phyloP scores from a whole-genome alignment of 2,113 vertebrate species.

The Leuciscus idus region DNA sequence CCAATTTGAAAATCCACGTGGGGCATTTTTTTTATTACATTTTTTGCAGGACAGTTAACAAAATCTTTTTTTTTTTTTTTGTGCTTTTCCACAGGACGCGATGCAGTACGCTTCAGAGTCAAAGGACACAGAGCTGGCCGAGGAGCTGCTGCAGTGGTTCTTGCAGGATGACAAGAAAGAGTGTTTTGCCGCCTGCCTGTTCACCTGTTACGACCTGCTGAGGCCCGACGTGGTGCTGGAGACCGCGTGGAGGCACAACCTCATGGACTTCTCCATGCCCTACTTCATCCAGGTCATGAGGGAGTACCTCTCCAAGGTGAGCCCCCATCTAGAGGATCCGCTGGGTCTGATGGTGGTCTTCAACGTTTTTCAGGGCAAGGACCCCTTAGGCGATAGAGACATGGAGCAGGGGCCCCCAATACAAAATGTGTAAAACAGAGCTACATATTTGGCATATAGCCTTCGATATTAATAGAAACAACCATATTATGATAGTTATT shows the following conservation, averaged over 20 bases:
- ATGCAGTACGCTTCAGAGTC: slow-evolving; percentile 99
- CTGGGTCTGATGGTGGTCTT: neutral
- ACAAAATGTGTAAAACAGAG: too few species aligned
- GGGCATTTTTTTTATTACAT: neutral
- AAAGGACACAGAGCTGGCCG: slow-evolving; percentile 95
- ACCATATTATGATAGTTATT: too few species aligned
- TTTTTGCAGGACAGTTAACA: neutral
- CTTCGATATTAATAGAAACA: too few species aligned
- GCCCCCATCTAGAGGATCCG: slow-evolving; percentile 32
- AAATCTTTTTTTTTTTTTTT: neutral
- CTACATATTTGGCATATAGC: too few species aligned
- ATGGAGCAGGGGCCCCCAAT: too few species aligned
- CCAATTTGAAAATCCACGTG: neutral
- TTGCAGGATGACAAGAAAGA: slow-evolving; percentile 94
- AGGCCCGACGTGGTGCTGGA: slow-evolving; percentile 97
- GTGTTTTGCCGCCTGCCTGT: slow-evolving; percentile 97
- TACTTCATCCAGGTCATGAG: slow-evolving; percentile 99
- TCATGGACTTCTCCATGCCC: slow-evolving; percentile 99
- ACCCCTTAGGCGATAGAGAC: too few species aligned
- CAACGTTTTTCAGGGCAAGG: neutral
- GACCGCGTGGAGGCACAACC: slow-evolving; percentile 98
- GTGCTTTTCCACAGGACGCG: slow-evolving; percentile 82
- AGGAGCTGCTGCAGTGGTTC: slow-evolving; percentile 98
- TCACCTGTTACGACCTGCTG: slow-evolving; percentile 97
- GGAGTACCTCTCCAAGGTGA: slow-evolving; percentile 98